Conservation (phyloP, 2,888 invertebrate genomes). For the Blastobasis lacticolella region DNA sequence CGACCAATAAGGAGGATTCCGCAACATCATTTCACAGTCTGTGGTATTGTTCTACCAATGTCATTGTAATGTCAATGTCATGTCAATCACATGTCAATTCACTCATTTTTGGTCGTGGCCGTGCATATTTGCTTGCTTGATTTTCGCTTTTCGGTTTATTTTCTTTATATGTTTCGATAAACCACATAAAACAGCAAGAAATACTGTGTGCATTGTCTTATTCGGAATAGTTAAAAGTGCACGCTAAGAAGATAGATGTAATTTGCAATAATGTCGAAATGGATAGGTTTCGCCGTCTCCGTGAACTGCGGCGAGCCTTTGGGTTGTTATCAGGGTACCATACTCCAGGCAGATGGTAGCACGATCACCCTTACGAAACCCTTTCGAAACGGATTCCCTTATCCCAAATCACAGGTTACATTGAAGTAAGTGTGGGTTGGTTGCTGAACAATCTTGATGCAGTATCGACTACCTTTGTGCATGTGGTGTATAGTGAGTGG, state of each 20-base stretch:
- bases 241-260: neutral
- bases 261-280: constrained; percentile 65
- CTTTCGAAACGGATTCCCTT: constrained; percentile 85
- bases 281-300: constrained; percentile 88
- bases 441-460: neutral
- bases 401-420: constrained; percentile 64
- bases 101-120: too few relatives aligned
- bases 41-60: too few relatives aligned
- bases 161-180: too few relatives aligned
- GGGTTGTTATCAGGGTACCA: constrained; percentile 87
- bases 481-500: neutral
- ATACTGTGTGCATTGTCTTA: too few relatives aligned
- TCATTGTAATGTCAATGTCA: too few relatives aligned
- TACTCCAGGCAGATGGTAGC: constrained; percentile 80
- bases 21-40: too few relatives aligned
- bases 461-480: neutral
- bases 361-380: constrained; percentile 85
- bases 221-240: too few relatives aligned
- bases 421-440: constrained; percentile 45
- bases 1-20: too few relatives aligned
- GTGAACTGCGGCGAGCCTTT: constrained; percentile 85
- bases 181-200: too few relatives aligned
- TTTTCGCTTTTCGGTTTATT: too few relatives aligned
- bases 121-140: too few relatives aligned
- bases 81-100: too few relatives aligned